These are phyloP conservation scores for Oxystoma pomonae DNA, from an alignment of 2,888 invertebrate species.

Conservation along the genomic window DNA sequence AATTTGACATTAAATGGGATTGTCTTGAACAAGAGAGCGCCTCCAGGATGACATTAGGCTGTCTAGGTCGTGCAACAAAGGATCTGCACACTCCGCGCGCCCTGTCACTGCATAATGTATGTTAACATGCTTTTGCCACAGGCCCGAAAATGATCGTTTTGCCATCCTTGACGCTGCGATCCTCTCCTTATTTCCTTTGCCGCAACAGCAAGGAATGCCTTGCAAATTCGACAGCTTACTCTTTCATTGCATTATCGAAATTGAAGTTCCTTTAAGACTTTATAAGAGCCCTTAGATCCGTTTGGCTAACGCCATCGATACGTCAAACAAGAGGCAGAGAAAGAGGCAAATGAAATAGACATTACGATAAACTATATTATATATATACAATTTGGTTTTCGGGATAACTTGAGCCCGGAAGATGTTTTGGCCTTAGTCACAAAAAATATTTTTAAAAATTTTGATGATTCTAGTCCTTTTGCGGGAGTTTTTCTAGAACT, in stretches of 20 bases:
- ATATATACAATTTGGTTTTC: too few relatives aligned
- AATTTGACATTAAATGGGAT: conserved; percentile 48
- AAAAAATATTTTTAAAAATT: too few relatives aligned
- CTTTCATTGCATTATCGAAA: background rate
- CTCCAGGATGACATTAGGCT: conserved; percentile 48
- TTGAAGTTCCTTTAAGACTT: background rate
- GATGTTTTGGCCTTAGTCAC: too few relatives aligned
- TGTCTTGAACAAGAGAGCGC: conserved; percentile 45
- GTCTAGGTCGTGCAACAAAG: conserved; percentile 46
- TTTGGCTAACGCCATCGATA: background rate
- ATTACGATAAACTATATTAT: too few relatives aligned
- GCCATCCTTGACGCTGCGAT: conserved; percentile 41
- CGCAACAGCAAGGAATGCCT: conserved; percentile 1
- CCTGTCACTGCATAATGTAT: conserved; percentile 49
- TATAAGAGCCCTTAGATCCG: background rate
- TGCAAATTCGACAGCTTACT: conserved; percentile 25
- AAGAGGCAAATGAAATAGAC: too few relatives aligned
- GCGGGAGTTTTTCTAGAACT: too few relatives aligned
- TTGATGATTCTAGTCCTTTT: too few relatives aligned
- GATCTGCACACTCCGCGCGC: conserved; percentile 40
- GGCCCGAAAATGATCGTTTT: conserved; percentile 43
- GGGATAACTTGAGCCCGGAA: too few relatives aligned
- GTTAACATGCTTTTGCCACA: conserved; percentile 47
- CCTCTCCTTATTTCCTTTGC: conserved; percentile 12
- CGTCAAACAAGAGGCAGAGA: too few relatives aligned